Percentiles rank a stretch among this genome's conserved stretches.
phyloP scores from a whole-genome alignment of 2,797 vertebrate species.

The Leptodactylus fallax region DNA sequence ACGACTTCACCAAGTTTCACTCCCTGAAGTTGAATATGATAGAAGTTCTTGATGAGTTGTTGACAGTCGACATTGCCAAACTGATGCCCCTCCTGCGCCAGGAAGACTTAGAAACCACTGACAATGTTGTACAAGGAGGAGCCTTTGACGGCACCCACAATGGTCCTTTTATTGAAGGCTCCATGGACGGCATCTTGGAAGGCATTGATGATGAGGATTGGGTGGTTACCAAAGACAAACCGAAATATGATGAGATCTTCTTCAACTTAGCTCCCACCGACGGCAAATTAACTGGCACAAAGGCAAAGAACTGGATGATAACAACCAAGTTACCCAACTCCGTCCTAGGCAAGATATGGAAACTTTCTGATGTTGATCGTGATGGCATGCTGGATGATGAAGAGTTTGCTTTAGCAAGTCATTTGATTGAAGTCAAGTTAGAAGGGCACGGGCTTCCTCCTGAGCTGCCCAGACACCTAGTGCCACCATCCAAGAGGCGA shows the following conservation, averaged over 20 bases:
- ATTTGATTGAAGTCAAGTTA: slow-evolving; percentile 92
- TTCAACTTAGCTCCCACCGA: slow-evolving; percentile 89
- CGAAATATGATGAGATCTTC: slow-evolving; percentile 96
- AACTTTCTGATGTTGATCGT: slow-evolving; percentile 90
- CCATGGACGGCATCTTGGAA: slow-evolving; percentile 79
- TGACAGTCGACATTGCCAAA: slow-evolving; percentile 85
- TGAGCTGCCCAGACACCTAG: slow-evolving; percentile 85
- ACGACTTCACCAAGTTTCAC: slow-evolving; percentile 92
- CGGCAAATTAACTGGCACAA: slow-evolving; percentile 90
- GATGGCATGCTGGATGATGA: slow-evolving; percentile 95
- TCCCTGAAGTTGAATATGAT: slow-evolving; percentile 87
- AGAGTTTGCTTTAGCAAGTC: slow-evolving; percentile 92
- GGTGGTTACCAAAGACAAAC: slow-evolving; percentile 95
- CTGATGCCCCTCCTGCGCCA: slow-evolving; percentile 91
- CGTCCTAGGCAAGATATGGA: slow-evolving; percentile 93
- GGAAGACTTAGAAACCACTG: slow-evolving; percentile 85
- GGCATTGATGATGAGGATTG: slow-evolving; percentile 78
- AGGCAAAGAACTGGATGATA: slow-evolving; percentile 94
- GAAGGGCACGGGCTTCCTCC: slow-evolving; percentile 90
- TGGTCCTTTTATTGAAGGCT: slow-evolving; percentile 84
- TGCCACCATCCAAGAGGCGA: slow-evolving; percentile 91
- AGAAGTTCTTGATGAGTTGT: slow-evolving; percentile 84
- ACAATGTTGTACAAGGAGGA: slow-evolving; percentile 86
- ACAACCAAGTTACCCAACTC: slow-evolving; percentile 92
- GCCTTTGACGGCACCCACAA: slow-evolving; percentile 87